Evolutionary conservation across 2,888 invertebrate genomes (phyloP), one percentile per base, ranked within the genome.

Genomic region (Troilus luridus): DNA sequence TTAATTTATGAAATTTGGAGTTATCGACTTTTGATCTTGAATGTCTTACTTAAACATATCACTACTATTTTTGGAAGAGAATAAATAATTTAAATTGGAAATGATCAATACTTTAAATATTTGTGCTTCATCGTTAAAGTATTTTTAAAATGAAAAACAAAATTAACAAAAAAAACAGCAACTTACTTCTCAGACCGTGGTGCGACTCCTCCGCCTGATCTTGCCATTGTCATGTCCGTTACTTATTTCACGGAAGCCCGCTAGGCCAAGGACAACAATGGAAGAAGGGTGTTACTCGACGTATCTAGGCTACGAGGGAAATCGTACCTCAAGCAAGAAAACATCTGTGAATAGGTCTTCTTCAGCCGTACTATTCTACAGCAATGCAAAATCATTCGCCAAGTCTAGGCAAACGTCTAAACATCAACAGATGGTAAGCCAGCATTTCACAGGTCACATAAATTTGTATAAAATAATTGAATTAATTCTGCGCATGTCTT

Each of bases 161-260:
- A 67, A 67, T 0, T 7, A 77, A 17, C 17, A 17, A 41, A 41
- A 41, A 41, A 41, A 41, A 41, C 1, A 5, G 41, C 41, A 41
- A 41, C 41, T 41, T 72, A 77, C 72, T 77, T 8, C 72, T 6
- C 41, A 41, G 27, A 17, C 27, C 41, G 72, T 77, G 72, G 7
- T 17, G 41, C 19, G 27, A 24, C 27, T 2, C 24, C 72, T 77
- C 27, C 27, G 27, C 72, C 19, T 41, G 72, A 77, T 77, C 72
- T 77, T 5, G 24, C 67, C 67, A 67, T 77, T 77, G 72, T 77
- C 17, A 41, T 41, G 7, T 24, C 72, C 72, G 72, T 77, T 77
- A 77, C 72, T 77, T 77, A 41, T 77, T 77, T 77, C 72, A 77
- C 72, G 72, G 72, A 77, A 77, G 72, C 21, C 72, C 72, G 72